Evolutionary conservation across 2,113 vertebrate species (phyloP), one percentile per base, ranked within the genome.

Genomic region (Brachirus orientalis): DNA sequence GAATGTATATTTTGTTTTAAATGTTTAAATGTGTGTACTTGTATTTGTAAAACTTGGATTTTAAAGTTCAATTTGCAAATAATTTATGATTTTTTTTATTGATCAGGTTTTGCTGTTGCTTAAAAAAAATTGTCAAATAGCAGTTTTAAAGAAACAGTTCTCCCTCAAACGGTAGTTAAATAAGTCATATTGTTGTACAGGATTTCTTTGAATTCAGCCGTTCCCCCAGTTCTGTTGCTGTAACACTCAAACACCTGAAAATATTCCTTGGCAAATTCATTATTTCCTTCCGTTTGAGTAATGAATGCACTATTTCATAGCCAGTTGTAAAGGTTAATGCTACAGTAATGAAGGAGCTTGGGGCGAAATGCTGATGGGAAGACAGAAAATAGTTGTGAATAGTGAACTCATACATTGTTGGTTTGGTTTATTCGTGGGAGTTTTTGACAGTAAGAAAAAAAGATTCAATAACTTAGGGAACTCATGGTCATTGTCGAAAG

Each of bases 361-460:
- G 6, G 18, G 16, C 50, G 18, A 12, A 47, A 53, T 55, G n/a
- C 16, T n/a, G 17, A 2, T 7, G 7, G 37, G n/a, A 44, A 44
- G 35, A 41, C 8, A 47, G 20, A 47, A 28, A 33, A 6, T 14
- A 8, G 13, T 51, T 33, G 35, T 0, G 3, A 19, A 46, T 51
- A 18, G 35, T 0, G 3, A 19, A 46, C 41, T 6, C 54, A 45
- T 19, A 44, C 8, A 46, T 19, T 14, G 22, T 13, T 36, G 38
- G 1, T 36, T 35, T 67, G 22, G 8, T 41, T 74, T 41, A 55
- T 56, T 60, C 12, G 40, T 35, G 16, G 22, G 3, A 41, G 55
- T 57, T 47, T 8, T 20, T 41, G 41, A 18, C 7, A 45, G 18
- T n/a, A 52, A 20, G 13, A 40, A 45, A 18, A 33, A 18, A 20